Evolutionary conservation across 2,797 vertebrate species (phyloP).

Genomic region (Sebastes paucispinis): DNA sequence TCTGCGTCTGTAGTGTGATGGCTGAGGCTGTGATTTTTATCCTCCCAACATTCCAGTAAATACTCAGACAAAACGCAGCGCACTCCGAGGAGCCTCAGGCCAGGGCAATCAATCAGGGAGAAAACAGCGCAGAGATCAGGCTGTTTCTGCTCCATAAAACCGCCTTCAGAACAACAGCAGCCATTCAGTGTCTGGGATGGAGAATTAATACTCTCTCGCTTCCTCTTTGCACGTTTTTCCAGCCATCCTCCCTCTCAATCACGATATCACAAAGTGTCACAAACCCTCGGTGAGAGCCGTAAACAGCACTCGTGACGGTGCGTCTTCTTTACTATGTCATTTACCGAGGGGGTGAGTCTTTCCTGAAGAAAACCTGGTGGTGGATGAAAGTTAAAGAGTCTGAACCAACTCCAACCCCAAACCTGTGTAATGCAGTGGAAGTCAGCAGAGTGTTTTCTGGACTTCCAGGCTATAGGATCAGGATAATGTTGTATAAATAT

Average conservation of each 20-base stretch:
- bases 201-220: slow-evolving; percentile 61
- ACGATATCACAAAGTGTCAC: slow-evolving; percentile 54
- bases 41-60: slow-evolving; percentile 77
- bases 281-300: slow-evolving; percentile 40
- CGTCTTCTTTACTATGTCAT: slow-evolving; percentile 27
- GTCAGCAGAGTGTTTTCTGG: slow-evolving; percentile 63
- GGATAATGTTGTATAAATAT: slow-evolving; percentile 81
- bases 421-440: slow-evolving; percentile 54
- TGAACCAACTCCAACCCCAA: slow-evolving; percentile 32
- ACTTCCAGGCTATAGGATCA: slow-evolving; percentile 72
- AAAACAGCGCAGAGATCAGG: slow-evolving; percentile 75
- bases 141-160: slow-evolving; percentile 79
- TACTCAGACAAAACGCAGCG: slow-evolving; percentile 69
- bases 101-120: slow-evolving; percentile 77
- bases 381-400: slow-evolving; percentile 42
- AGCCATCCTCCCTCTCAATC: slow-evolving; percentile 45
- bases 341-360: slow-evolving; percentile 28
- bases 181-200: slow-evolving; percentile 60
- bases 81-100: slow-evolving; percentile 68
- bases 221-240: slow-evolving; percentile 42
- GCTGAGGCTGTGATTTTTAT: slow-evolving; percentile 72
- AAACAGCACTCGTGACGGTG: slow-evolving; percentile 29
- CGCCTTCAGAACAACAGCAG: slow-evolving; percentile 72
- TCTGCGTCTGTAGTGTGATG: slow-evolving; percentile 42
- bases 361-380: slow-evolving; percentile 25